These are phyloP conservation scores for Hydrozoanthus gracilis DNA, from an alignment of 92 coral and sea anemone species.

Conservation along the genomic window DNA sequence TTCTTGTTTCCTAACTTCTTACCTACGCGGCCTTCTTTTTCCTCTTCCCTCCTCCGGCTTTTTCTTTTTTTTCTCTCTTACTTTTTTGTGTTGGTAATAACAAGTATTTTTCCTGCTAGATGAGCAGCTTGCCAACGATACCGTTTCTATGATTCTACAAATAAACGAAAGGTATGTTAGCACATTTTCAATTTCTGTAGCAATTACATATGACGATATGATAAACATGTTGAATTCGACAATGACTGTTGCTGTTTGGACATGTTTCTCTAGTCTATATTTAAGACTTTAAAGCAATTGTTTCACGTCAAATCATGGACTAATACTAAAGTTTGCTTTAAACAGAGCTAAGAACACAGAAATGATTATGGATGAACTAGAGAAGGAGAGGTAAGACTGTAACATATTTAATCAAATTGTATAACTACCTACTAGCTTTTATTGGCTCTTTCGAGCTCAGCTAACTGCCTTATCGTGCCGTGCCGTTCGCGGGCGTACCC, in stretches of 20 bases:
- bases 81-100: not conserved
- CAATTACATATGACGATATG: no score
- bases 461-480: no score
- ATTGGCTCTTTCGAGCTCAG: no score
- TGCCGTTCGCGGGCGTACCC: no score
- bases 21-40: not conserved
- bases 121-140: slow-evolving; percentile 89
- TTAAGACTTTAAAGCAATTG: not conserved
- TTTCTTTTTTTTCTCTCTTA: not conserved
- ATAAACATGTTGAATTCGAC: no score
- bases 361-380: slow-evolving; percentile 85
- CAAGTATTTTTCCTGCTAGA: slow-evolving; percentile 53
- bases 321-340: not conserved
- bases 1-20: not conserved
- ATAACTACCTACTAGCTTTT: no score
- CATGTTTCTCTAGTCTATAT: no score
- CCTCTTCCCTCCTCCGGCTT: not conserved
- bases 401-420: no score
- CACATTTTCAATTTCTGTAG: no score
- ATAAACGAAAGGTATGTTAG: slow-evolving; percentile 83
- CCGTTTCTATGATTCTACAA: slow-evolving; percentile 91
- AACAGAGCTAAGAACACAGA: slow-evolving; percentile 87
- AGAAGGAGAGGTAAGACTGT: slow-evolving; percentile 77
- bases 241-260: no score
- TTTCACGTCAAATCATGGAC: not conserved